A percentile compares a stretch with the other conserved stretches of the same genome.
Evolutionary conservation across 2,797 vertebrate species (phyloP).

Genomic region (Silurus lanzhouensis): DNA sequence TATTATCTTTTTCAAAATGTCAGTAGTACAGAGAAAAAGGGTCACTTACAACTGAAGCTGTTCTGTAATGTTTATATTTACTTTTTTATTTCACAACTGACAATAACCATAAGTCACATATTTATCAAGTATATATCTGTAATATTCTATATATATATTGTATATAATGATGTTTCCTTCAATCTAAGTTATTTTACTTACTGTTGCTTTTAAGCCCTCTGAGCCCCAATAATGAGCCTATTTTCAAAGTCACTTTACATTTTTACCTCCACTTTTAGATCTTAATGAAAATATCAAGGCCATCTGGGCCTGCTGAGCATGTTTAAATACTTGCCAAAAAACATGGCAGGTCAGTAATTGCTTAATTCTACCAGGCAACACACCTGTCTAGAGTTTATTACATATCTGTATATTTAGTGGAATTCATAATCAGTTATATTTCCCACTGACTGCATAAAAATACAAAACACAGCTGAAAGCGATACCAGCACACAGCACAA

Average conservation of each 20-base stretch:
- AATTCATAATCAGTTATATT: slow-evolving; percentile 12
- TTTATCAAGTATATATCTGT: neutral
- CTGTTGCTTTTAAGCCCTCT: neutral
- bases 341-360: neutral
- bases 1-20: neutral
- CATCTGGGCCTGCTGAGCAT: neutral
- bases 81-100: slow-evolving; percentile 4
- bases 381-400: neutral
- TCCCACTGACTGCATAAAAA: neutral
- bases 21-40: neutral
- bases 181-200: neutral
- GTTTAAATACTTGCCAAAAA: neutral
- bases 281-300: neutral
- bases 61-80: neutral
- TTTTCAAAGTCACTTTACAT: neutral
- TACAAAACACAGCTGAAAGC: slow-evolving; percentile 2
- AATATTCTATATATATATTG: neutral
- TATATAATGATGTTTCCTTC: neutral
- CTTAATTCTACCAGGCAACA: neutral
- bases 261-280: neutral
- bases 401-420: neutral
- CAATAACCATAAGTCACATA: neutral
- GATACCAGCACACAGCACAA: slow-evolving; percentile 32
- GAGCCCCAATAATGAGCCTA: neutral
- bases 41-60: neutral